Base-by-base conservation (phyloP, 2,888 invertebrate species). In the Ochropleura plecta region DNA sequence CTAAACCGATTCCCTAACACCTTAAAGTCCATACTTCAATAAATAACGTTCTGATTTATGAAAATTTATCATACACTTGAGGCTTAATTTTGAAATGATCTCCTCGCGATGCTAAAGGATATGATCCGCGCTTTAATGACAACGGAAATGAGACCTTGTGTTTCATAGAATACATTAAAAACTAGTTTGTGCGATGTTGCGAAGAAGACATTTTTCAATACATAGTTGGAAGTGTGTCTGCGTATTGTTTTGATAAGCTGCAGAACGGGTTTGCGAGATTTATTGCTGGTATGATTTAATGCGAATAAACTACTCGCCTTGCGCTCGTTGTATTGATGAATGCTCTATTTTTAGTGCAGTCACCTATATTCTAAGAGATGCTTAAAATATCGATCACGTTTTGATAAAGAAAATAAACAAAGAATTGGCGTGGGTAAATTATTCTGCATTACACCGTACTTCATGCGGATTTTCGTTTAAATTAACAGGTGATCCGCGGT, bases 161-260 rank as follows among this genome's bases (percentile, higher is more conserved):
- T 46, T 81, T 88, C 64, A 80, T 69, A 80, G 80, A 86, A 91
- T 93, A 93, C 85, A 93, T 91, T 87, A 86, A 89, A 89, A 88
- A 90, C 82, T 92, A 79, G 85, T 82, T 88, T 86, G 78, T 83
- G 67, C 57, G 81, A 83, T 87, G 85, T 86, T 81, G 90, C 71
- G 82, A 87, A 89, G 92, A 93, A 92, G 93, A 92, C 93, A 92
- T 95, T 95, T 93, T 93, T 92, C 91, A 86, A 86, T 88, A 87
- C 87, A 87, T 88, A 90, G 87, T 86, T 93, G 91, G 93, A 96
- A 96, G 95, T 96, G 96, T 96, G 96, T 96, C 95, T 95, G 96
- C 93, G 96, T 96, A 96, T 96, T 96, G 96, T 96, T 96, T 96
- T 96, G 96, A 96, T 96, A 96, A 96, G 96, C 96, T 96, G 95